Evolutionary conservation across 2,888 invertebrate species (phyloP).

Genomic region (Hecatera dysodea): DNA sequence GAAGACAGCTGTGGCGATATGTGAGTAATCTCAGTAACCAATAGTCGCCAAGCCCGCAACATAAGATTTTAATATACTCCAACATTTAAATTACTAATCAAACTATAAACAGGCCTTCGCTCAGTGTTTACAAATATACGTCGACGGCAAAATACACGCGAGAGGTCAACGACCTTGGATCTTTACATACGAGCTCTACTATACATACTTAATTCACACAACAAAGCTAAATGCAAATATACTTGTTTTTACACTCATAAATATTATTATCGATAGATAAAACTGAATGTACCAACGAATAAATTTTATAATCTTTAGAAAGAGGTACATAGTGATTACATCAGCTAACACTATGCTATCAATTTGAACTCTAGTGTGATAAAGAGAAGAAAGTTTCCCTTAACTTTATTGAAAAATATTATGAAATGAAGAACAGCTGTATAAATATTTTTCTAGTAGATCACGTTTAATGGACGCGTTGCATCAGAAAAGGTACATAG

Average conservation of each 20-base stretch:
- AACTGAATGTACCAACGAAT: slow-evolving; percentile 49
- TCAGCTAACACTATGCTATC: slow-evolving; percentile 46
- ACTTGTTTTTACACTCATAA: slow-evolving; percentile 56
- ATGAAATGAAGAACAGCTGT: neutral
- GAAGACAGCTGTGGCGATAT: neutral
- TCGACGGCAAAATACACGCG: slow-evolving; percentile 70
- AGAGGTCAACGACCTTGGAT: slow-evolving; percentile 74
- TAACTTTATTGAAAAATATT: slow-evolving; percentile 20
- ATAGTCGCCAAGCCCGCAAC: slow-evolving; percentile 5
- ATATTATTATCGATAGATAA: slow-evolving; percentile 57
- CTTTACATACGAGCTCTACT: slow-evolving; percentile 60
- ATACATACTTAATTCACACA: slow-evolving; percentile 46
- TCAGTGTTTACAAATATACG: slow-evolving; percentile 76
- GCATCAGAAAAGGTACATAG: neutral
- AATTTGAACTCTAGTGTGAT: slow-evolving; percentile 50
- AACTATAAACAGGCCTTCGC: slow-evolving; percentile 52
- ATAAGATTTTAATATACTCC: slow-evolving; percentile 1
- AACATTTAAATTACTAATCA: slow-evolving; percentile 47
- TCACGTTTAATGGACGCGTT: neutral
- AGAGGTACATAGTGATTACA: slow-evolving; percentile 38
- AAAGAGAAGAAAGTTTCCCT: slow-evolving; percentile 46
- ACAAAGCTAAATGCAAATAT: slow-evolving; percentile 57
- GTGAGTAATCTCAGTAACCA: slow-evolving; percentile 2
- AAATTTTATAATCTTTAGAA: slow-evolving; percentile 33
- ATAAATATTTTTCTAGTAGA: slow-evolving; percentile 22